Evolutionary conservation across 2,888 invertebrate species (phyloP).

Genomic region (Lithophane ornitopus): DNA sequence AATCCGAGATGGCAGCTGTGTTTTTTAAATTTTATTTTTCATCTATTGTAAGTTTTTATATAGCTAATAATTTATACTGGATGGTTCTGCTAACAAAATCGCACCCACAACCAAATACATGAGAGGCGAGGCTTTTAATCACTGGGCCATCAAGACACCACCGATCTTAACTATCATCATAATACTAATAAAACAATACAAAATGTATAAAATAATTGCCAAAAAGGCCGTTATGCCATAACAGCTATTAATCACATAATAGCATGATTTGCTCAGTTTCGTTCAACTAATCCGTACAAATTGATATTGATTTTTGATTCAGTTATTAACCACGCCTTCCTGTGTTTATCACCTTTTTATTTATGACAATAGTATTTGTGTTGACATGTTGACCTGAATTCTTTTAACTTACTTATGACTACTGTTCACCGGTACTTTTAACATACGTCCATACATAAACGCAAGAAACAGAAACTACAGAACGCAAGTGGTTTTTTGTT

Average conservation of each 20-base stretch:
- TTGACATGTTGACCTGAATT: conserved; percentile 52
- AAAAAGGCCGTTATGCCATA: not conserved
- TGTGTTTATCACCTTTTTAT: conserved; percentile 59
- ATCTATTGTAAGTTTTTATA: no score
- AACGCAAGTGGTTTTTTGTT: no score
- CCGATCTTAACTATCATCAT: not conserved
- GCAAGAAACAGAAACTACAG: no score
- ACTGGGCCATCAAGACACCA: no score
- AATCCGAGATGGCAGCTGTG: no score
- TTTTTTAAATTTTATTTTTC: no score
- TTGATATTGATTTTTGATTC: conserved; percentile 67
- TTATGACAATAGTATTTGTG: conserved; percentile 7
- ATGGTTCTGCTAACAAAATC: no score
- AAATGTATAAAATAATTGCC: not conserved
- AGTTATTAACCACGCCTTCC: conserved; percentile 46
- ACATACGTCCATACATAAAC: not conserved
- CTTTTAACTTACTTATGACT: no score
- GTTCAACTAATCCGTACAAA: conserved; percentile 20
- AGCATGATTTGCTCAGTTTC: not conserved
- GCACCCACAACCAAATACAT: no score
- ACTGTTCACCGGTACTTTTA: no score
- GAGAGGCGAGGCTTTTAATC: no score
- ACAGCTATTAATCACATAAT: conserved; percentile 3
- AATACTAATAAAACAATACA: conserved; percentile 4
- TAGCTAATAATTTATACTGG: no score